phyloP scores from a whole-genome alignment of 2,888 invertebrate species.

The Zootermopsis nevadensis region DNA sequence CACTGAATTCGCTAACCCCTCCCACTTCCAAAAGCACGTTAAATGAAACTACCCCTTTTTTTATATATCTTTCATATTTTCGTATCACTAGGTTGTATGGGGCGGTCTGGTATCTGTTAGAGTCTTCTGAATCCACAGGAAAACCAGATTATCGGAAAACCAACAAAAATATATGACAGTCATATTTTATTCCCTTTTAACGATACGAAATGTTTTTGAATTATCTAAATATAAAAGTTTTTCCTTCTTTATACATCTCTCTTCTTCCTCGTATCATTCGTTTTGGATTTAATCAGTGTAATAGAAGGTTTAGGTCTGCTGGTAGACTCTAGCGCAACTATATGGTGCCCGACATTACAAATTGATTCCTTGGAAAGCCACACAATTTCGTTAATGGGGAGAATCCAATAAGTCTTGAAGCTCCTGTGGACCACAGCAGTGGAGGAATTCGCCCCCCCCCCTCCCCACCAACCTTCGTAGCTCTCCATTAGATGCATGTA shows the following conservation, averaged over 20 bases:
- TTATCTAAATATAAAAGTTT: conserved; percentile 46
- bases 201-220: conserved; percentile 45
- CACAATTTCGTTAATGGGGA: conserved; percentile 53
- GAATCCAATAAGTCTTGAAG: conserved; percentile 50
- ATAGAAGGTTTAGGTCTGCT: conserved; percentile 51
- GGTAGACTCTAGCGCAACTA: conserved; percentile 33
- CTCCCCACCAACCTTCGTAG: background rate
- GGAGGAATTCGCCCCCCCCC: conserved; percentile 14
- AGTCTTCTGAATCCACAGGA: conserved; percentile 17
- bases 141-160: conserved; percentile 44
- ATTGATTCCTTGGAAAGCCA: conserved; percentile 52
- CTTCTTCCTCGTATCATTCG: conserved; percentile 50
- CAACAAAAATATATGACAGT: conserved; percentile 43
- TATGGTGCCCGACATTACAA: conserved; percentile 50
- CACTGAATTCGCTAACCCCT: conserved; percentile 24
- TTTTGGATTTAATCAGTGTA: conserved; percentile 54
- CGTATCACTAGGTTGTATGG: conserved; percentile 7
- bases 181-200: conserved; percentile 45
- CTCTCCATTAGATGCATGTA: conserved; percentile 46
- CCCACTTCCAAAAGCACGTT: conserved; percentile 12
- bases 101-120: conserved; percentile 34
- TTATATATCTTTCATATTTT: conserved; percentile 29
- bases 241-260: background rate
- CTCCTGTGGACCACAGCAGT: conserved; percentile 35
- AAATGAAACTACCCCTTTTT: conserved; percentile 35